A percentile compares a stretch with the other conserved stretches of the same genome.
These are phyloP conservation scores for Trachelus stipa DNA, from an alignment of 2,888 invertebrate genomes.

Conservation along the genomic window DNA sequence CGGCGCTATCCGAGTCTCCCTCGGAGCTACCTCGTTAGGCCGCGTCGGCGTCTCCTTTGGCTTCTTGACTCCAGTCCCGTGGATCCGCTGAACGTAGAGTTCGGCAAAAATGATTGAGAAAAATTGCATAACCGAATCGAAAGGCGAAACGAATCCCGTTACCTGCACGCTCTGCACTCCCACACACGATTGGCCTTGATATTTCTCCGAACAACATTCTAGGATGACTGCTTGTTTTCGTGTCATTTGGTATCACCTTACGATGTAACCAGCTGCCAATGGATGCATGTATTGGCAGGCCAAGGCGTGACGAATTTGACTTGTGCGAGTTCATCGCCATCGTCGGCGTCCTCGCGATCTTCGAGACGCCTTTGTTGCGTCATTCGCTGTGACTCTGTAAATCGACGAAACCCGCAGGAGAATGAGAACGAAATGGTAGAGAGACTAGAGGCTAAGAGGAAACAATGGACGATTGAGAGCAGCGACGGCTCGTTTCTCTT, in stretches of 20 bases:
- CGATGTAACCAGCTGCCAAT: background rate
- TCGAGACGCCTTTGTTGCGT: slow-evolving; percentile 22
- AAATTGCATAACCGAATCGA: slow-evolving; percentile 7
- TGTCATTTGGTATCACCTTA: slow-evolving; percentile 23
- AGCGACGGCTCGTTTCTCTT: background rate
- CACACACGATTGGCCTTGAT: slow-evolving; percentile 36
- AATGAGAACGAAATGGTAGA: slow-evolving; percentile 9
- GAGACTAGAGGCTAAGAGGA: background rate
- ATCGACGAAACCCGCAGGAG: background rate
- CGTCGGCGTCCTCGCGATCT: slow-evolving; percentile 8
- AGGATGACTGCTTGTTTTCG: slow-evolving; percentile 44
- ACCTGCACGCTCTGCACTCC: slow-evolving; percentile 19
- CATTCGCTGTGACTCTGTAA: background rate
- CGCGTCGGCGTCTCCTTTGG: slow-evolving; percentile 7
- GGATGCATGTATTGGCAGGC: slow-evolving; percentile 28
- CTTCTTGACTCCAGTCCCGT: background rate
- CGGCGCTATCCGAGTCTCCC: background rate
- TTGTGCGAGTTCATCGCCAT: slow-evolving; percentile 29
- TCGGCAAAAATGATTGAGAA: background rate
- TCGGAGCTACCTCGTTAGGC: slow-evolving; percentile 11
- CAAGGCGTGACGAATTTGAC: slow-evolving; percentile 40
- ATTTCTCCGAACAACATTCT: slow-evolving; percentile 32
- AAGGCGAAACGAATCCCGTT: slow-evolving; percentile 26
- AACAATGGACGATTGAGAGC: background rate
- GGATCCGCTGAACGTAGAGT: background rate